A percentile compares a stretch with the other conserved stretches of the same genome.
Conservation (phyloP, 1,140 invertebrate genomes). For the Hylaeus volcanicus region DNA sequence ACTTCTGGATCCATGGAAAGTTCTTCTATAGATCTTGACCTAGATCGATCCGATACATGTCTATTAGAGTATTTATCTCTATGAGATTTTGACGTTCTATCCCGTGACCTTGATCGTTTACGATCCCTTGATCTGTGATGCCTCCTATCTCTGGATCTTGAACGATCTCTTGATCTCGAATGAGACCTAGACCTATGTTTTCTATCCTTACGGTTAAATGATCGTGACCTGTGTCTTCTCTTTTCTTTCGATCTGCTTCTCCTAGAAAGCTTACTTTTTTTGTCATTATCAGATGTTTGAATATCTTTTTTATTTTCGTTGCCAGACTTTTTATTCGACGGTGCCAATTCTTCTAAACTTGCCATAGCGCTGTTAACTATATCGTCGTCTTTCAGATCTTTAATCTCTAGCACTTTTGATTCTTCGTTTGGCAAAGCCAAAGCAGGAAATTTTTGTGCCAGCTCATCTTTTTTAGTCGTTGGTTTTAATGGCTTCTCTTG, state of each 20-base stretch:
- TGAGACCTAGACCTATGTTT: slow-evolving; percentile 64
- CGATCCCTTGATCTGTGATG: slow-evolving; percentile 73
- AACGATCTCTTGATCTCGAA: slow-evolving; percentile 65
- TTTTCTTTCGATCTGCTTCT: slow-evolving; percentile 72
- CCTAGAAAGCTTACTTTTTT: slow-evolving; percentile 45
- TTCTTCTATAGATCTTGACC: slow-evolving; percentile 71
- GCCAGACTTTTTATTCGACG: slow-evolving; percentile 76
- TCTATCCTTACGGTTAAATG: slow-evolving; percentile 73
- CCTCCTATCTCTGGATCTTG: slow-evolving; percentile 68
- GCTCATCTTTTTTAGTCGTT: slow-evolving; percentile 80
- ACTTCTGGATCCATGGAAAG: slow-evolving; percentile 79
- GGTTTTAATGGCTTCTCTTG: slow-evolving; percentile 50
- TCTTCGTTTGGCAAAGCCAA: slow-evolving; percentile 94
- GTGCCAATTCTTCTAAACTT: slow-evolving; percentile 93
- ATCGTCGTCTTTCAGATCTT: slow-evolving; percentile 75
- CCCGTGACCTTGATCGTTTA: slow-evolving; percentile 74
- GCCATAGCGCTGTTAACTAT: slow-evolving; percentile 92
- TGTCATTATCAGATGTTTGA: slow-evolving; percentile 28
- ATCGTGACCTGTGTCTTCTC: slow-evolving; percentile 74
- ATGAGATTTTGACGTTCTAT: slow-evolving; percentile 50
- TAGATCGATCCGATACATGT: slow-evolving; percentile 58
- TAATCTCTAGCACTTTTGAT: slow-evolving; percentile 67
- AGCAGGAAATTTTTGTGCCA: slow-evolving; percentile 92
- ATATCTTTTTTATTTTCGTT: slow-evolving; percentile 26
- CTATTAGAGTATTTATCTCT: slow-evolving; percentile 56